phyloP scores from a whole-genome alignment of 2,888 invertebrate species.

The Chromoteleia sp. region DNA sequence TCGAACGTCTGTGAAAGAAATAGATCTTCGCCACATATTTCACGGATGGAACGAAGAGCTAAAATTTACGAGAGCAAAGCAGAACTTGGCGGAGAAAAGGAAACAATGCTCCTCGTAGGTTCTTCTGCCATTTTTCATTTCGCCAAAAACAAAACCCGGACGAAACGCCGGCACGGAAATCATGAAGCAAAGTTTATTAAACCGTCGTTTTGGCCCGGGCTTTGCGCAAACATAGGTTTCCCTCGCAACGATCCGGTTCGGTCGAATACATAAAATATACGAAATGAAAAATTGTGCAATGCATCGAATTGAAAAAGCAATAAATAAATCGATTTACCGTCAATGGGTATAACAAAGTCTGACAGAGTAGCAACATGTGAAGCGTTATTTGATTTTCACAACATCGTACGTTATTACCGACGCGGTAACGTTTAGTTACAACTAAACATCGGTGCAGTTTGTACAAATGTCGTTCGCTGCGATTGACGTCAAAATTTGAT shows the following conservation, averaged over 20 bases:
- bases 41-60: conserved; percentile 42
- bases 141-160: conserved; percentile 34
- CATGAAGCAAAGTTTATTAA: conserved; percentile 49
- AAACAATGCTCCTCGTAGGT: conserved; percentile 41
- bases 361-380: not conserved
- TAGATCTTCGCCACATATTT: conserved; percentile 51
- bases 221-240: not conserved
- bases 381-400: not conserved
- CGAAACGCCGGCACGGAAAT: conserved; percentile 24
- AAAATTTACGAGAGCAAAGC: conserved; percentile 59
- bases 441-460: conserved; percentile 6
- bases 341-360: too few relatives aligned
- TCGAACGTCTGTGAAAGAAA: conserved; percentile 58
- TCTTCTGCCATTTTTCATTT: conserved; percentile 56
- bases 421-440: too few relatives aligned
- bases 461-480: conserved; percentile 3
- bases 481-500: conserved; percentile 6
- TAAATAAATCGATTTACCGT: too few relatives aligned
- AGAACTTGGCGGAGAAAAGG: conserved; percentile 41
- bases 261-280: not conserved
- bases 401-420: too few relatives aligned
- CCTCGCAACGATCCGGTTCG: not conserved
- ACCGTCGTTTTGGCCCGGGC: conserved; percentile 17
- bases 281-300: not conserved
- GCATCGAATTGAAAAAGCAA: not conserved